Evolutionary conservation across 2,888 invertebrate species (phyloP).

Genomic region (Odontomyia ornata): DNA sequence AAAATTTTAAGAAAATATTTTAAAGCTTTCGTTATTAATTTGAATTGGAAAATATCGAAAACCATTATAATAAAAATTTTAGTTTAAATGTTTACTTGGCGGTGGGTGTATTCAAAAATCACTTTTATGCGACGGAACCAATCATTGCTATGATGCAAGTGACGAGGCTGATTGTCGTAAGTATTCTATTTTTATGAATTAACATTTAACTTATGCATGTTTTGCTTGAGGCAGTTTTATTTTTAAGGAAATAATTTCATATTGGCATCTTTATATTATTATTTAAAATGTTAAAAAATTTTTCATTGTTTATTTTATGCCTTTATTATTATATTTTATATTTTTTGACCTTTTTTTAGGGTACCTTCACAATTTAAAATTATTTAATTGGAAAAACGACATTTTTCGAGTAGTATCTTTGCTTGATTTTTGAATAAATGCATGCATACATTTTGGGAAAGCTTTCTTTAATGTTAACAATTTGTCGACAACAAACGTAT

Average conservation of each 20-base stretch:
- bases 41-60: too few species aligned
- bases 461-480: too few species aligned
- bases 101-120: conserved; percentile 63
- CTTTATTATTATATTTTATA: conserved; percentile 37
- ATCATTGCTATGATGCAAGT: conserved; percentile 67
- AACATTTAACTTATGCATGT: conserved; percentile 12
- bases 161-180: conserved; percentile 66
- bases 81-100: conserved; percentile 64
- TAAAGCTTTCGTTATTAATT: too few species aligned
- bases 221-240: not conserved
- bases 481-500: too few species aligned
- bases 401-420: too few species aligned
- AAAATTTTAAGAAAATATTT: too few species aligned
- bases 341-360: not conserved
- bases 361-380: too few species aligned
- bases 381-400: too few species aligned
- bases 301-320: conserved; percentile 35
- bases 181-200: conserved; percentile 51
- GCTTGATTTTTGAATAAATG: conserved; percentile 21
- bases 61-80: conserved; percentile 44
- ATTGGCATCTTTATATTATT: not conserved
- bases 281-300: conserved; percentile 27
- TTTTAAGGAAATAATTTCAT: not conserved
- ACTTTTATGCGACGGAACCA: conserved; percentile 67
- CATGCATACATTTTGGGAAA: too few species aligned